These are phyloP conservation scores for Dasysyrphus albostriatus DNA, from an alignment of 2,888 invertebrate species.

Conservation along the genomic window DNA sequence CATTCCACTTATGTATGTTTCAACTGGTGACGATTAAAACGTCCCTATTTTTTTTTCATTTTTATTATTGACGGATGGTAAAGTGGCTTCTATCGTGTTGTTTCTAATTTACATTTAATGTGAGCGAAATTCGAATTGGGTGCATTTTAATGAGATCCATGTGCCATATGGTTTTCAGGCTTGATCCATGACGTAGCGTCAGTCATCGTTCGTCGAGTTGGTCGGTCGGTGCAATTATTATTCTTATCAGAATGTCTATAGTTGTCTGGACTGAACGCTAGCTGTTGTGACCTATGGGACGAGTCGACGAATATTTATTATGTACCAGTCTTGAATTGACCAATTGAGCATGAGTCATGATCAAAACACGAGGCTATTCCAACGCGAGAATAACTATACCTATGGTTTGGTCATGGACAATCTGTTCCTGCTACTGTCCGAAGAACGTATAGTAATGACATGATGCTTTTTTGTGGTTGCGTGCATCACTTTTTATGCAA, in stretches of 20 bases:
- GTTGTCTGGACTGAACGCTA: not conserved
- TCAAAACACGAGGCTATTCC: not conserved
- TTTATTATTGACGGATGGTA: constrained; percentile 17
- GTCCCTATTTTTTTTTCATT: constrained; percentile 16
- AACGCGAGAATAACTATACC: not conserved
- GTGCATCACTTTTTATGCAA: constrained; percentile 71
- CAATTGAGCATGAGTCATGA: constrained; percentile 73
- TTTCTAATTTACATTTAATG: constrained; percentile 62
- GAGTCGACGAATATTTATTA: constrained; percentile 22
- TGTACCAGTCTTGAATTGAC: constrained; percentile 47
- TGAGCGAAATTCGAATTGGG: constrained; percentile 61
- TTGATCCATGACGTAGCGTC: constrained; percentile 33
- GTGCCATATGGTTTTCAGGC: constrained; percentile 67
- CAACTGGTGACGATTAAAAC: constrained; percentile 24
- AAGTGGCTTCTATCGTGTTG: constrained; percentile 53
- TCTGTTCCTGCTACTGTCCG: constrained; percentile 52
- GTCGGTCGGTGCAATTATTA: constrained; percentile 54
- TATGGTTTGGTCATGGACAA: constrained; percentile 47
- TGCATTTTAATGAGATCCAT: constrained; percentile 72
- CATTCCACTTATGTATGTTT: constrained; percentile 9
- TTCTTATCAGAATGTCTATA: constrained; percentile 65
- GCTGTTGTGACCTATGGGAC: constrained; percentile 39
- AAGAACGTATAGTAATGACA: not conserved
- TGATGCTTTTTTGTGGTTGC: constrained; percentile 66
- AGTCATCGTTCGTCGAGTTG: not conserved